phyloP scores from a whole-genome alignment of 2,888 invertebrate species.

The Tachystola acroxantha region DNA sequence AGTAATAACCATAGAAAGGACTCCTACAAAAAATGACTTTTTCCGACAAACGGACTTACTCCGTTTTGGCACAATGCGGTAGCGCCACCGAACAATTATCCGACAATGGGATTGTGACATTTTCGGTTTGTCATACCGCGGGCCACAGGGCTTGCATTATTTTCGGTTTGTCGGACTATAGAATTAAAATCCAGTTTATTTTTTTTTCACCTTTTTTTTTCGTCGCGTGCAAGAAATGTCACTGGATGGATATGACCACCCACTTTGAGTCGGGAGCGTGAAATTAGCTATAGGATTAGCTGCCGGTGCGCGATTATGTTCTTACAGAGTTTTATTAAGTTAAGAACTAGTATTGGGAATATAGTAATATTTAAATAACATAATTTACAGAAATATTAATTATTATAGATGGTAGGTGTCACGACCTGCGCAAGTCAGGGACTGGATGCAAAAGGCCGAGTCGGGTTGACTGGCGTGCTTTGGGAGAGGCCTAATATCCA shows the following conservation, averaged over 20 bases:
- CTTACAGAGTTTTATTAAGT: no score
- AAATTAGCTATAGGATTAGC: constrained; percentile 46
- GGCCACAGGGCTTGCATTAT: constrained; percentile 50
- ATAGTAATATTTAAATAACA: no score
- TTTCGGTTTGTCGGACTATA: constrained; percentile 25
- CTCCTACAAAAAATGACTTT: constrained; percentile 60
- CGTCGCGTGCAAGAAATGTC: constrained; percentile 23
- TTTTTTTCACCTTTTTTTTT: constrained; percentile 20
- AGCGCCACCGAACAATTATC: constrained; percentile 64
- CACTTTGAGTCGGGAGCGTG: constrained; percentile 39
- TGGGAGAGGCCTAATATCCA: no score
- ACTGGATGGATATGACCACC: constrained; percentile 37
- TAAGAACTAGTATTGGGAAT: no score
- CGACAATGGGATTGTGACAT: constrained; percentile 60
- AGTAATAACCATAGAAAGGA: constrained; percentile 15
- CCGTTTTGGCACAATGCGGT: constrained; percentile 49
- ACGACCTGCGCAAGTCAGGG: no score
- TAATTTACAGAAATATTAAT: no score
- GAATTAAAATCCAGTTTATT: not conserved
- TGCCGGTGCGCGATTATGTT: constrained; percentile 29
- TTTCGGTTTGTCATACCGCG: constrained; percentile 44
- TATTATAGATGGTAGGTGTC: no score
- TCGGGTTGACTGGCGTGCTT: no score
- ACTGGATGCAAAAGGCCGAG: no score
- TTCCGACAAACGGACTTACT: constrained; percentile 36